Base-by-base conservation (phyloP, 2,888 invertebrate species). In the Fragum fragum region DNA sequence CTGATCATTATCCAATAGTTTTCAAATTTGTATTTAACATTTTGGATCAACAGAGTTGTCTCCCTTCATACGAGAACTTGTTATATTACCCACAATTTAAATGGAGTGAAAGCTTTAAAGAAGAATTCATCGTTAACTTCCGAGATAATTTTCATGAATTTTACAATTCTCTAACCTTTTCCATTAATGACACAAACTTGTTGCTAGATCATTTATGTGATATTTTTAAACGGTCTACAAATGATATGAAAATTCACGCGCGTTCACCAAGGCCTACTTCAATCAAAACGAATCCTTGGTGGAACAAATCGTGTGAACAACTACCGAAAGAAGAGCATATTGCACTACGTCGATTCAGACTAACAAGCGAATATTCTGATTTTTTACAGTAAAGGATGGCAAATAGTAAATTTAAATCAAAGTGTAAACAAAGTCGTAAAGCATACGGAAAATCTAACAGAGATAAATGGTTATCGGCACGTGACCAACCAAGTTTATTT, bases 1-100 rank as follows among this genome's bases (percentile, higher is more conserved):
- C 57, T 57, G 57, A 57, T 21, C 57, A 57, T 26, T 57, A 57
- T 26, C 57, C 57, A 57, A 26, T 57, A 21, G 57, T 57, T 23
- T 57, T 9, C n/a, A 57, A 57, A 57, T 14, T 57, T 23, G n/a
- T 21, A 3, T 57, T 57, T 57, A 57, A 57, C 3, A 57, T 26
- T 5, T 16, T 9, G n/a, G 47, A 47, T 14, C 5, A 47, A 47
- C 14, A 47, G 14, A n/a, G 14, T n/a, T 47, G 47, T 47, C 47
- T 18, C 47, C 14, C 47, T 14, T 3, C 14, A 9, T 3, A 47
- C 47, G n/a, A 9, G 5, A 47, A 47, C 14, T 47, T 18, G 16
- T 47, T 47, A 47, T 47, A 47, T 18, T 16, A 36, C 9, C 32
- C 32, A 36, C 47, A 47, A 18, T 47, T 9, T 47, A 47, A n/a